Evolutionary conservation across 2,113 vertebrate species (phyloP).

Genomic region (Lethenteron reissneri): DNA sequence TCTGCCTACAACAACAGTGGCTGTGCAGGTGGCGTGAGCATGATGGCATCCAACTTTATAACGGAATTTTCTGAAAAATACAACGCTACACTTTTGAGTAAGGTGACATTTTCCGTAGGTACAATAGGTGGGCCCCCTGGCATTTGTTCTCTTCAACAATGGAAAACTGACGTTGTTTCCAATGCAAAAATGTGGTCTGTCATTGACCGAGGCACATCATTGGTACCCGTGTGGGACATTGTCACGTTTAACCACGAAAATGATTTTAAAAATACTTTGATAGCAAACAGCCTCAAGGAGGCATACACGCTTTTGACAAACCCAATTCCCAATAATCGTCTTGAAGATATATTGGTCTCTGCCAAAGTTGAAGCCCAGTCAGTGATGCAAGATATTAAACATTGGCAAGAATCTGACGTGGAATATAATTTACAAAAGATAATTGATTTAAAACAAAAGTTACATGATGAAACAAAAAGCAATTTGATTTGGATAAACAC

Average conservation of each 20-base stretch:
- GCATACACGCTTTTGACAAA: slow-evolving; percentile 9
- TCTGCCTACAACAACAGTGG: too few species aligned
- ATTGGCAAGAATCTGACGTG: too few species aligned
- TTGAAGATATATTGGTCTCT: too few species aligned
- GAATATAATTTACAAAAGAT: too few species aligned
- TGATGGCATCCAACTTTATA: background rate
- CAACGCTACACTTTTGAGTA: background rate
- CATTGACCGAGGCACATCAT: slow-evolving; percentile 17
- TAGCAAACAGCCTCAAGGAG: slow-evolving; percentile 13
- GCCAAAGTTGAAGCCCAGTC: too few species aligned
- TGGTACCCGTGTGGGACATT: slow-evolving; percentile 25
- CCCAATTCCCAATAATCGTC: rapidly evolving
- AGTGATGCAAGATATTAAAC: too few species aligned
- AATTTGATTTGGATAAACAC: too few species aligned
- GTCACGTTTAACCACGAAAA: slow-evolving; percentile 15
- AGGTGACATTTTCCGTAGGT: slow-evolving; percentile 10
- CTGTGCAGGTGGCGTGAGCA: slow-evolving; percentile 10
- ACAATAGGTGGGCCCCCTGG: slow-evolving; percentile 20
- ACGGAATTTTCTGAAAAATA: background rate
- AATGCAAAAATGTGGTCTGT: slow-evolving; percentile 22
- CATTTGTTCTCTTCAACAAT: slow-evolving; percentile 13
- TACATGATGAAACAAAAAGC: too few species aligned
- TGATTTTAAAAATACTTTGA: slow-evolving; percentile 13
- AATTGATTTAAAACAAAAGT: too few species aligned
- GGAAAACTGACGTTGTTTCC: slow-evolving; percentile 17